Percentiles rank a stretch among this genome's conserved stretches.
These are phyloP conservation scores for Xestia xanthographa DNA, from an alignment of 2,888 invertebrate species.

Conservation along the genomic window DNA sequence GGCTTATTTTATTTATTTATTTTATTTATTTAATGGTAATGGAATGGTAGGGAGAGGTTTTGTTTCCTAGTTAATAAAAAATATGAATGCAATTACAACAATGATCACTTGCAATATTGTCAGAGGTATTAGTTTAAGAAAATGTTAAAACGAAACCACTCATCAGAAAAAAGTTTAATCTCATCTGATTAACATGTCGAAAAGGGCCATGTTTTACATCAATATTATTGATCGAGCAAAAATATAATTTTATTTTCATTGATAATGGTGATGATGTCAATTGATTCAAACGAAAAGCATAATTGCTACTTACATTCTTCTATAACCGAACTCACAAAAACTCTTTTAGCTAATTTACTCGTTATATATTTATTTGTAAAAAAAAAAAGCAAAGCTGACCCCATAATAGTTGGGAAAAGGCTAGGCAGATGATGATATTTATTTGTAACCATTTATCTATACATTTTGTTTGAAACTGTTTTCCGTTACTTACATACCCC, in stretches of 20 bases:
- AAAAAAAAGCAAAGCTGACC: too few relatives aligned
- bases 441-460: too few relatives aligned
- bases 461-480: too few relatives aligned
- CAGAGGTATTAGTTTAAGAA: not conserved
- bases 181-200: not conserved
- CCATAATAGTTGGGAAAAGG: too few relatives aligned
- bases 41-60: not conserved
- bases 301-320: too few relatives aligned
- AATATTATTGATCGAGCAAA: not conserved
- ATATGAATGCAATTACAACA: not conserved
- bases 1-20: too few relatives aligned
- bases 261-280: not conserved
- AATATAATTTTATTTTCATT: not conserved
- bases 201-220: constrained; percentile 3
- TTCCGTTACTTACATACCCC: too few relatives aligned
- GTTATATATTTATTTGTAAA: too few relatives aligned
- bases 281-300: not conserved
- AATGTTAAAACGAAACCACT: not conserved
- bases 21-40: too few relatives aligned
- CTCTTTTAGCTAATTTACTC: too few relatives aligned
- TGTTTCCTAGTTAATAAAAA: not conserved
- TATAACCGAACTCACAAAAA: too few relatives aligned
- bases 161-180: not conserved
- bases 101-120: not conserved
- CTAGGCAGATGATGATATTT: too few relatives aligned